Base-by-base conservation (phyloP, 2,797 vertebrate genomes). In the Hippoglossus hippoglossus region DNA sequence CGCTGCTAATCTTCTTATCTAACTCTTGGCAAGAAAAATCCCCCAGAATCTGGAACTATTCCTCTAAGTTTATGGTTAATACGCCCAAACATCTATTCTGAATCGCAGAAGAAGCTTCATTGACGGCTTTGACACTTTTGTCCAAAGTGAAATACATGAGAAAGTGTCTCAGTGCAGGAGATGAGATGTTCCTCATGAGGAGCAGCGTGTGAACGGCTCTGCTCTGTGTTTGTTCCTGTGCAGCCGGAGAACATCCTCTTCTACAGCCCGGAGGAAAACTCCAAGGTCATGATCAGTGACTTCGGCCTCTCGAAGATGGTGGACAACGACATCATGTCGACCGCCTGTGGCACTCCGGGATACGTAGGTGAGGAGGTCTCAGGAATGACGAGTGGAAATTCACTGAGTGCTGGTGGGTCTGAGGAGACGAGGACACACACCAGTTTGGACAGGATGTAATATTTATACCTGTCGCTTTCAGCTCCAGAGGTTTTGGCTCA, bases 261-360 rank as follows among this genome's bases (percentile, higher is more conserved):
- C 90, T 96, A 96, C 80, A 98, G 95, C 56, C 88, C 94, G 0
- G 97, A 98, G 0, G 96, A 99, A 79, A 93, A 96, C 85, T 96
- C 98, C 54, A 99, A 98, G 84, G 97, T 99, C 89, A 99, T 99
- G 98, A 96, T 99, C 90, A 99, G 98, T 0, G 98, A 99, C 73
- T 99, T 99, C 0, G 98, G 98, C 25, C 92, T 99, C 67, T 99
- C 98, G 0, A 99, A 99, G 87, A 97, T 98, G 95, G 94, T 96
- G 9, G 96, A 99, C 74, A 96, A 89, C 0, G 97, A 94, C 12
- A 93, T 99, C 91, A 99, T 99, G 98, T 98, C 97, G 28, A 99
- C 98, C 0, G 97, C 98, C 55, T 99, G 98, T 6, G 98, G 98
- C 21, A 99, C 98, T 1, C 97, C 97, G 0, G 98, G 98, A 89